Conservation (phyloP, 2,113 vertebrate genomes). For the Murina feae region DNA sequence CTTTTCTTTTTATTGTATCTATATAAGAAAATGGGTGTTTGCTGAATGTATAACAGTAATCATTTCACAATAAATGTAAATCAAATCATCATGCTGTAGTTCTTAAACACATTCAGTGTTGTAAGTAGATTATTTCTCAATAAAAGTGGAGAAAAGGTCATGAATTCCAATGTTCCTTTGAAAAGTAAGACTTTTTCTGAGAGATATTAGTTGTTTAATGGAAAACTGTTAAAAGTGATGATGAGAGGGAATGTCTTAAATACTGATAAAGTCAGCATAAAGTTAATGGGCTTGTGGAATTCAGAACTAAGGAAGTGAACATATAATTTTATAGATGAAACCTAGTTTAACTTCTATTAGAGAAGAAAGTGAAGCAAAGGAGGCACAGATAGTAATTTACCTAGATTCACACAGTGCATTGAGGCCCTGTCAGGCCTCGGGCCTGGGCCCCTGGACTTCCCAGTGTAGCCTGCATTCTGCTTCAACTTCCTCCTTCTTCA, state of each 20-base stretch:
- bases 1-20: not conserved
- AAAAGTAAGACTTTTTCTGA: not conserved
- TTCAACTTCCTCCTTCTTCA: not conserved
- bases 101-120: not conserved
- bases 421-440: not conserved
- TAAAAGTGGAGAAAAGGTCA: not conserved
- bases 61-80: not conserved
- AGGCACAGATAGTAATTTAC: not conserved
- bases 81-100: not conserved
- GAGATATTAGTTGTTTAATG: not conserved
- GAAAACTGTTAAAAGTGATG: not conserved
- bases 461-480: accelerated
- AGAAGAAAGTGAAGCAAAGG: not conserved
- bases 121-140: not conserved
- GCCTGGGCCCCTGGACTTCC: not conserved
- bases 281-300: not conserved
- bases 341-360: not conserved
- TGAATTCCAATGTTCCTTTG: not conserved
- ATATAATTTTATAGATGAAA: not conserved
- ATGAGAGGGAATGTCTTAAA: not conserved
- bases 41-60: not conserved
- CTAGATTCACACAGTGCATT: not conserved
- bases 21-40: not conserved
- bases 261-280: not conserved
- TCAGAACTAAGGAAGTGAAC: not conserved